These are phyloP conservation scores for Trogon melanurus DNA, from an alignment of 2,113 vertebrate genomes.

Conservation along the genomic window DNA sequence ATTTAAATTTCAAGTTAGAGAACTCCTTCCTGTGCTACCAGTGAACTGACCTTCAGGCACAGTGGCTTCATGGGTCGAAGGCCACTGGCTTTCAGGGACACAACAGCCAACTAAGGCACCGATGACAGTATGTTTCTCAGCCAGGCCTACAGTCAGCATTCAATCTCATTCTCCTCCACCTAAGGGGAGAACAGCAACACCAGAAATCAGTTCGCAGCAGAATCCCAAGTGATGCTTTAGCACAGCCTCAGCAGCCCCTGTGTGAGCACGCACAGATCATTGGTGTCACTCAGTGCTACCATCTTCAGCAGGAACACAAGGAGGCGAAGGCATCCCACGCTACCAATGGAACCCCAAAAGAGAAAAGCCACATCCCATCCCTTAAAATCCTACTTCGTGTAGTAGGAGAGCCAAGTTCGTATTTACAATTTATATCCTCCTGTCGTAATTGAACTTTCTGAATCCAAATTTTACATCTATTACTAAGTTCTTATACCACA, in stretches of 20 bases:
- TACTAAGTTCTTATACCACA: background rate
- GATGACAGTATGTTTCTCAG: conserved; percentile 95
- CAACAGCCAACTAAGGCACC: conserved; percentile 82
- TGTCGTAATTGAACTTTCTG: background rate
- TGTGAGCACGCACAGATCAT: conserved; percentile 81
- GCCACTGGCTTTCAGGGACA: conserved; percentile 80
- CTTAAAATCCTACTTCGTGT: background rate
- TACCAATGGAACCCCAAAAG: background rate
- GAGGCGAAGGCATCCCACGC: conserved; percentile 26
- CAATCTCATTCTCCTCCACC: conserved; percentile 84
- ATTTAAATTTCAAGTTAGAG: conserved; percentile 57
- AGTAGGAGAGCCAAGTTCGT: conserved; percentile 11
- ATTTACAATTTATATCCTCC: background rate
- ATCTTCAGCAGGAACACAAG: conserved; percentile 42
- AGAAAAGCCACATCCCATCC: conserved; percentile 32
- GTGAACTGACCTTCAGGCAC: conserved; percentile 84
- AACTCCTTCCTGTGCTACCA: conserved; percentile 76
- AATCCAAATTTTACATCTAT: background rate
- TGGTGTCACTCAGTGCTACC: conserved; percentile 70
- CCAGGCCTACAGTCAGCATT: conserved; percentile 88
- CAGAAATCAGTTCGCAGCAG: conserved; percentile 90
- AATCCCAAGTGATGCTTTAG: conserved; percentile 86
- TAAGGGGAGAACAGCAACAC: conserved; percentile 89
- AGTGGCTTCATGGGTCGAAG: conserved; percentile 83
- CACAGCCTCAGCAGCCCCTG: conserved; percentile 84